phyloP scores from a whole-genome alignment of 2,797 vertebrate genomes.

The Austrolebias charrua region DNA sequence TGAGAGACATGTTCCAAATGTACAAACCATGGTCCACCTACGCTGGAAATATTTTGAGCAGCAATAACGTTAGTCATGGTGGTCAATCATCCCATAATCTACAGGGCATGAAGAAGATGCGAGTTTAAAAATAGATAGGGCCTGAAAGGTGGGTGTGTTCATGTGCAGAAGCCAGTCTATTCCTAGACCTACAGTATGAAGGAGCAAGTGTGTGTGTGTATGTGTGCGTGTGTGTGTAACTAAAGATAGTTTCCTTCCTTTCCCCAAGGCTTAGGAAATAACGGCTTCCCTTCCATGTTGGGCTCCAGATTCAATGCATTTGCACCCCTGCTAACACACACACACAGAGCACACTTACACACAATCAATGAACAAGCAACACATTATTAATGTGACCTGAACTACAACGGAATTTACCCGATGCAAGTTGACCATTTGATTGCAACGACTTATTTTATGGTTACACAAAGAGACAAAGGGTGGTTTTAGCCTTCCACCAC shows the following conservation, averaged over 20 bases:
- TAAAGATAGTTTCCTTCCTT: conserved; percentile 70
- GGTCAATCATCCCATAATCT: conserved; percentile 58
- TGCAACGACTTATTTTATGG: no score
- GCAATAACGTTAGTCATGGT: conserved; percentile 45
- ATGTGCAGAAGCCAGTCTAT: conserved; percentile 54
- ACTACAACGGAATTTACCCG: neutral
- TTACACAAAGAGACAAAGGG: no score
- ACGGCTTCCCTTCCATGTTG: conserved; percentile 43
- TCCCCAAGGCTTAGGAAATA: conserved; percentile 59
- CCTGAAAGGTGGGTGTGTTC: conserved; percentile 49
- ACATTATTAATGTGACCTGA: neutral
- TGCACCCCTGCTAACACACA: conserved; percentile 25
- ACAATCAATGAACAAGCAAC: no score
- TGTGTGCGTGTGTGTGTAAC: conserved; percentile 34
- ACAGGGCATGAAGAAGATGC: conserved; percentile 31
- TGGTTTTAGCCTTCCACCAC: no score
- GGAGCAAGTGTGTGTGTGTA: conserved; percentile 40
- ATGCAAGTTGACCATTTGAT: no score
- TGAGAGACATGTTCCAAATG: conserved; percentile 39
- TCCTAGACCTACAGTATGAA: conserved; percentile 54
- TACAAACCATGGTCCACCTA: conserved; percentile 42
- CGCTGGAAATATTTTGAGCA: conserved; percentile 47
- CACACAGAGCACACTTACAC: conserved; percentile 7
- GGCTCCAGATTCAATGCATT: conserved; percentile 30
- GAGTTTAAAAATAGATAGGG: conserved; percentile 49